Base-by-base conservation (phyloP, 2,113 vertebrate species). In the Nycticebus coucang region DNA sequence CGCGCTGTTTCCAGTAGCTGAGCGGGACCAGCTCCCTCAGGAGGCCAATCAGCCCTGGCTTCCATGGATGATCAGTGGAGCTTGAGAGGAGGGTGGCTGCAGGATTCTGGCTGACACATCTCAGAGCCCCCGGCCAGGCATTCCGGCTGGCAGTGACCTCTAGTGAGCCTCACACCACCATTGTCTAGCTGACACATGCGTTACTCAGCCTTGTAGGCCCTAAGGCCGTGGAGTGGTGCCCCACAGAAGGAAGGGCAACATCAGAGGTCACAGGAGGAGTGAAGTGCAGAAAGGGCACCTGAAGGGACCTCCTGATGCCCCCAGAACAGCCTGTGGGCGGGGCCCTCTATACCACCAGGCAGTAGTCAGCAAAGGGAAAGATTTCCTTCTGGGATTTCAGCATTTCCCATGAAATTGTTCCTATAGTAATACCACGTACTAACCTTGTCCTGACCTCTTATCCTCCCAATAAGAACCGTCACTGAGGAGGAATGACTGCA, bases 21-120 rank as follows among this genome's bases (percentile, higher is more conserved):
- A 55, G 9, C 24, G 6, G 57, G 45, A 50, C 45, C 37, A 15
- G 87, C 8, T 68, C 15, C 15, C 7, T 21, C 30, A 5, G 26
- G 28, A 50, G 62, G 41, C 33, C 33, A 2, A 1, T 18, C 35
- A 26, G 21, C 15, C 30, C 8, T 1, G 7, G 1, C 55, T 57
- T 0, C 6, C 3, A 13, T 24, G 50, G 62, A 10, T 18, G 18
- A 33, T 30, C 62, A 33, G 24, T 57, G 77, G 28, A n/a, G 53
- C 5, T 4, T 0, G 2, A 21, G n/a, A 68, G 17, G 30, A 1
- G 8, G 9, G 41, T 12, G 26, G 28, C 28, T 62, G 11, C 19
- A 14, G n/a, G 72, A 41, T 77, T 59, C 50, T 69, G 35, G 21
- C 11, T 69, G 8, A 57, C 2, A 15, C 22, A 33, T 33, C 28